phyloP scores from a whole-genome alignment of 1,140 invertebrate species.

The Drosophila sechellia region DNA sequence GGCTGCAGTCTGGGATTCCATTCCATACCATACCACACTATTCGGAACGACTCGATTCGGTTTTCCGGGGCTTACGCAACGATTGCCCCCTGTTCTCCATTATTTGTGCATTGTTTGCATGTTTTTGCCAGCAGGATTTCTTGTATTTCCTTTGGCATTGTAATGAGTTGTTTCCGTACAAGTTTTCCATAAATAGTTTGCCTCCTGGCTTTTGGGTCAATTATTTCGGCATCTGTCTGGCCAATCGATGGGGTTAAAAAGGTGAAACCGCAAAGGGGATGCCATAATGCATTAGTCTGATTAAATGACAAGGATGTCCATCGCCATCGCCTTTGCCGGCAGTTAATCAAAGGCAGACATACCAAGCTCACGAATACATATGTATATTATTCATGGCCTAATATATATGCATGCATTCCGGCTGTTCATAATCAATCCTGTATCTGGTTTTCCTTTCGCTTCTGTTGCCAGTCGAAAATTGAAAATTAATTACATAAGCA shows the following conservation, averaged over 20 bases:
- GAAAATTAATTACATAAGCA: conserved; percentile 70
- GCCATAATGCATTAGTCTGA: conserved; percentile 61
- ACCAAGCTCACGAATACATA: neutral
- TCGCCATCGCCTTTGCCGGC: neutral
- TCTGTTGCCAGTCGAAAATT: conserved; percentile 27
- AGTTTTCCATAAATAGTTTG: conserved; percentile 54
- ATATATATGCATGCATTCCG: conserved; percentile 1
- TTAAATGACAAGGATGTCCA: conserved; percentile 29
- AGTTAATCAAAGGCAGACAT: conserved; percentile 32
- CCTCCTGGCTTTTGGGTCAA: conserved; percentile 36
- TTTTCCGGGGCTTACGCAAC: conserved; percentile 21
- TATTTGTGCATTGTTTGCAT: conserved; percentile 53
- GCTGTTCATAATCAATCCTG: conserved; percentile 16
- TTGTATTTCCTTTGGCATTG: conserved; percentile 11
- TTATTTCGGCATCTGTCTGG: conserved; percentile 39
- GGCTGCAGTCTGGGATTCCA: neutral
- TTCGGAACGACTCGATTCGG: conserved; percentile 15
- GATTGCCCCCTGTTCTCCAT: conserved; percentile 12
- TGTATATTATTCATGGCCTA: conserved; percentile 13
- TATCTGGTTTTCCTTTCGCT: neutral
- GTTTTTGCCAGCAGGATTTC: conserved; percentile 22
- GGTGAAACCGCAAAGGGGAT: conserved; percentile 24
- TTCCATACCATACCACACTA: neutral
- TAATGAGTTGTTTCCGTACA: conserved; percentile 33
- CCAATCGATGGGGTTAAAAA: neutral